Evolutionary conservation across 2,888 invertebrate species (phyloP).

Genomic region (Siphonodentalium dalli): DNA sequence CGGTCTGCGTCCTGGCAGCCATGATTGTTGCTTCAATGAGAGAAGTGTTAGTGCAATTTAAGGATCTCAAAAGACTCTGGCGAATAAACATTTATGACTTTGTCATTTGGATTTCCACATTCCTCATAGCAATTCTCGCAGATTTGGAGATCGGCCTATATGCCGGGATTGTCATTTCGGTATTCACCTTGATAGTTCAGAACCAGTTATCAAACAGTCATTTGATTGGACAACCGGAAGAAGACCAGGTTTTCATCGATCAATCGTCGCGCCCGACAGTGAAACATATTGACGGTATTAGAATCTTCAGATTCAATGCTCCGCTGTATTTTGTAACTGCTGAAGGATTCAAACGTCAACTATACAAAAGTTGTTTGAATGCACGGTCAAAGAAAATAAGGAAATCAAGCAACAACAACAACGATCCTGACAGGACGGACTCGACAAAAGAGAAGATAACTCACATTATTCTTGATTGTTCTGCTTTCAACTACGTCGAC

Average conservation of each 20-base stretch:
- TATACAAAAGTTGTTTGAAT: constrained; percentile 13
- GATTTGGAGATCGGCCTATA: constrained; percentile 49
- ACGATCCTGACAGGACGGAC: constrained; percentile 1
- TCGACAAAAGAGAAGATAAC: constrained; percentile 10
- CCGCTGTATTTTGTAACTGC: constrained; percentile 30
- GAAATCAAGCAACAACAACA: background rate
- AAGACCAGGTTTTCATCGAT: constrained; percentile 24
- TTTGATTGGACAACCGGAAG: constrained; percentile 16
- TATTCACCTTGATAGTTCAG: constrained; percentile 38
- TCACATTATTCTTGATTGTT: constrained; percentile 52
- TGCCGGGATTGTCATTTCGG: constrained; percentile 41
- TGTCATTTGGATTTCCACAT: constrained; percentile 58
- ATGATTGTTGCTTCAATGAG: constrained; percentile 66
- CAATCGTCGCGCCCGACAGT: constrained; percentile 3
- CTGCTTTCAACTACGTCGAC: constrained; percentile 52
- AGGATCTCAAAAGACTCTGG: constrained; percentile 76
- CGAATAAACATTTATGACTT: constrained; percentile 79
- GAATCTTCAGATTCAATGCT: constrained; percentile 28
- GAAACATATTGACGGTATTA: constrained; percentile 7
- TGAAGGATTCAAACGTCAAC: constrained; percentile 27
- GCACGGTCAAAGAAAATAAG: constrained; percentile 22
- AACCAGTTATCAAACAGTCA: constrained; percentile 31
- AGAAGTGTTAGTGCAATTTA: constrained; percentile 71
- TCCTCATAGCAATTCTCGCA: constrained; percentile 35
- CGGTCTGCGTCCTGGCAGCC: constrained; percentile 60